These are phyloP conservation scores for Poecile atricapillus DNA, from an alignment of 2,113 vertebrate species.

Conservation along the genomic window DNA sequence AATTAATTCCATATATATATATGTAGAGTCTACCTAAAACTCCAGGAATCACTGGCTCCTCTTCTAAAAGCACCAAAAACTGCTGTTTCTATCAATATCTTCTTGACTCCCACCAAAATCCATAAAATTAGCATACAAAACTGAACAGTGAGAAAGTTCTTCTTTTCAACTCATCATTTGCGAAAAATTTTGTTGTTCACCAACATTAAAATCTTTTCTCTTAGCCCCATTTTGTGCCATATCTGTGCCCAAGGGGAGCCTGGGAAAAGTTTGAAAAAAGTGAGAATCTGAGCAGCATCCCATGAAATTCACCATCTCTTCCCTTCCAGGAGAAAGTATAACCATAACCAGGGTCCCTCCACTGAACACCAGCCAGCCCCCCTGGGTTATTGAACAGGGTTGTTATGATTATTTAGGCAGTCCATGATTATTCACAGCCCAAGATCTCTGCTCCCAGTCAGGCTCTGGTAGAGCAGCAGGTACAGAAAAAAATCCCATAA, in stretches of 20 bases:
- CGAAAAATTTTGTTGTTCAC: not conserved
- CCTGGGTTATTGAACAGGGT: not conserved
- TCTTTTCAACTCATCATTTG: not conserved
- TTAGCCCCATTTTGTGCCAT: not conserved
- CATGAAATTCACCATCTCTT: not conserved
- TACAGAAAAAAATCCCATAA: not conserved
- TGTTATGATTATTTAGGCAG: not conserved
- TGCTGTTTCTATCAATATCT: not conserved
- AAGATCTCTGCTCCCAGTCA: not conserved
- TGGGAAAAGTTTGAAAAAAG: accelerated
- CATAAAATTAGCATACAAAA: not conserved
- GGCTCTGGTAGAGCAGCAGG: accelerated
- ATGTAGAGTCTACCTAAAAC: not conserved
- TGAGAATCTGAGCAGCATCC: not conserved
- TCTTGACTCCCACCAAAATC: not conserved
- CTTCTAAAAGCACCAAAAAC: not conserved
- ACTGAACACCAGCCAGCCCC: not conserved
- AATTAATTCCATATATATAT: not conserved
- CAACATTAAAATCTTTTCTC: not conserved
- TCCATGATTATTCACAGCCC: not conserved
- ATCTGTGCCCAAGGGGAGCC: not conserved
- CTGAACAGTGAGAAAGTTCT: not conserved
- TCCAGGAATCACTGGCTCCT: not conserved
- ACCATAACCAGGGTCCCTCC: too few species aligned
- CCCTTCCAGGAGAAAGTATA: not conserved